A percentile compares a stretch with the other conserved stretches of the same genome.
These are phyloP conservation scores for Agrenia bidenticulata DNA, from an alignment of 2,888 invertebrate genomes.

Conservation along the genomic window DNA sequence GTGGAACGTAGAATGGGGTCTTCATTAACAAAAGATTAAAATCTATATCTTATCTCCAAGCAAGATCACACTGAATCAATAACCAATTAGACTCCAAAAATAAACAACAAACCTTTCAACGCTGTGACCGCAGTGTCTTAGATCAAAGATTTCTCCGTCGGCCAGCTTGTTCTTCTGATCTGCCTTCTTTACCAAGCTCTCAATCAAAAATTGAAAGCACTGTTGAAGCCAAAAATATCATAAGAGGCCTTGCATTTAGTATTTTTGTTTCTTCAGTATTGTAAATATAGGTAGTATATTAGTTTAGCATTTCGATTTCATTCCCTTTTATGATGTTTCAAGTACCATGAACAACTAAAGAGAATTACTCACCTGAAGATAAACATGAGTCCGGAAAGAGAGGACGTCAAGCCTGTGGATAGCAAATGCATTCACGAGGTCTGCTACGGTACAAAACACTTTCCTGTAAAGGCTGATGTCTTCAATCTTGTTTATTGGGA, in stretches of 20 bases:
- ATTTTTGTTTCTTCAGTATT: too few species aligned
- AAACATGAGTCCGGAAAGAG: constrained; percentile 47
- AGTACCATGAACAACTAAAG: too few species aligned
- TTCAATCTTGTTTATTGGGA: constrained; percentile 42
- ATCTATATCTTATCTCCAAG: constrained; percentile 5
- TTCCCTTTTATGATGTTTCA: too few species aligned
- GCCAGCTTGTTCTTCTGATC: constrained; percentile 48
- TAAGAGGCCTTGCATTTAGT: too few species aligned
- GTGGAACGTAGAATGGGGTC: not conserved
- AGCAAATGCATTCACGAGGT: constrained; percentile 47
- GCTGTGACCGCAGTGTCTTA: constrained; percentile 47
- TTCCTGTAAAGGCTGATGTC: constrained; percentile 33
- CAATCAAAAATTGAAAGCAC: constrained; percentile 49
- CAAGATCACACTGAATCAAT: constrained; percentile 1
- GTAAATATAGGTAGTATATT: too few species aligned
- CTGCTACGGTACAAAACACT: constrained; percentile 40
- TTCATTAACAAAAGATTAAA: constrained; percentile 5
- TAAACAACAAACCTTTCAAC: constrained; percentile 45
- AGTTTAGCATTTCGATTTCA: too few species aligned
- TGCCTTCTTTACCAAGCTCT: constrained; percentile 39
- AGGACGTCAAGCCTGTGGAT: constrained; percentile 49
- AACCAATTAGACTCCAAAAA: too few species aligned
- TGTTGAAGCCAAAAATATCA: constrained; percentile 22
- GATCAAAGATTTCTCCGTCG: constrained; percentile 49
- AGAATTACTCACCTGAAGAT: constrained; percentile 44